Conservation (phyloP, 2,888 invertebrate genomes). For the Helleia helle region DNA sequence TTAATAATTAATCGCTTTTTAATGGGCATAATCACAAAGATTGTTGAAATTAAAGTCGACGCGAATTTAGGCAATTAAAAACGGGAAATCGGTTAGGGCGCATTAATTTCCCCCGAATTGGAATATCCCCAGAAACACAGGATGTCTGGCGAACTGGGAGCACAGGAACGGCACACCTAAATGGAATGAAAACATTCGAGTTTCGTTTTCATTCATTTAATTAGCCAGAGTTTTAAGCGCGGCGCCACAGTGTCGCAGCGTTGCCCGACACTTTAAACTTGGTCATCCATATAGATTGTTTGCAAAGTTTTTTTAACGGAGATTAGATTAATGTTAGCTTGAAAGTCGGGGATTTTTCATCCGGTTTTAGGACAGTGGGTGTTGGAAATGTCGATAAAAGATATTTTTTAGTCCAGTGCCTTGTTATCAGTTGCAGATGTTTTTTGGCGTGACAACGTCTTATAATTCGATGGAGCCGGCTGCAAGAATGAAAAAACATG, state of each 20-base stretch:
- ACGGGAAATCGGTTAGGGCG: constrained; percentile 1
- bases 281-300: constrained; percentile 42
- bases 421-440: too few relatives aligned
- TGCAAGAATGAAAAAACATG: too few relatives aligned
- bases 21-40: background rate
- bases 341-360: background rate
- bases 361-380: too few relatives aligned
- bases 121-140: background rate
- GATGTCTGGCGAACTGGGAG: background rate
- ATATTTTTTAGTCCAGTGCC: too few relatives aligned
- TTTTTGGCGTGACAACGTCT: too few relatives aligned
- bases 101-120: background rate
- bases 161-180: constrained; percentile 26
- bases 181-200: constrained; percentile 69
- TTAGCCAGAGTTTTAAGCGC: constrained; percentile 58
- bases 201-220: constrained; percentile 70
- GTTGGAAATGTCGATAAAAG: too few relatives aligned
- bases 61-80: constrained; percentile 2
- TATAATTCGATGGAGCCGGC: too few relatives aligned
- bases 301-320: constrained; percentile 25
- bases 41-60: background rate
- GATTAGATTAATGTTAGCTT: background rate
- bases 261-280: constrained; percentile 40
- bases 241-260: constrained; percentile 41
- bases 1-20: background rate